Base-by-base conservation (phyloP, 1,140 invertebrate genomes). In the Pectinophora gossypiella region DNA sequence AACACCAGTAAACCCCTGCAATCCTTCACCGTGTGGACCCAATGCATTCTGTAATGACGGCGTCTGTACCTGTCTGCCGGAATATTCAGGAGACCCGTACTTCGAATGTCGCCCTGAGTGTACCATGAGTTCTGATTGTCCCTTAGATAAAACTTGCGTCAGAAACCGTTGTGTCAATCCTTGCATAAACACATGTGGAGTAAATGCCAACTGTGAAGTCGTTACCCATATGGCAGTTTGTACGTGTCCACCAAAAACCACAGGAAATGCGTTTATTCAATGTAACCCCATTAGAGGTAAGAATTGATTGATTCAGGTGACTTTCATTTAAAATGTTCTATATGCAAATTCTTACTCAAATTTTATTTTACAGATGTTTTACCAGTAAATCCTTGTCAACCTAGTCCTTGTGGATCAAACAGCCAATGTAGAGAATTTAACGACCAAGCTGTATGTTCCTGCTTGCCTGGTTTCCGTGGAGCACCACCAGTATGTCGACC, bases 361-460 rank as follows among this genome's bases (percentile, higher is more conserved):
- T 38, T 38, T 38, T 7, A n/a, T 38, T 38, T 76, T 76, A 50
- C 76, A 86, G 83, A 61, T 15, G 75, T 82, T 23, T 81, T 82
- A 63, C 69, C 73, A 44, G 84, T 80, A 54, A 89, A 89, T 69
- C 92, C 91, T 6, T 94, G 92, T 69, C 69, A 81, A 38, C 90
- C 89, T 36, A 91, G 89, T 36, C 95, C 95, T 10, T 96, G 95
- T 79, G 95, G 95, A n/a, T 88, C 92, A 3, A 96, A 96, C 82
- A 93, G 94, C 15, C 60, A 93, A 43, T 96, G 95, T 79, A 93
- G 93, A 81, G 94, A 95, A 87, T 87, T 91, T 45, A 90, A 92
- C 68, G 90, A 90, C 51, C 89, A 90, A 52, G 92, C 92, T 21
- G 92, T 92, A 42, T 95, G 93, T 78, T 90, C 91, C 42, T 95